These are phyloP conservation scores for Gracilinanus agilis DNA, from an alignment of 2,113 vertebrate genomes.

Conservation along the genomic window DNA sequence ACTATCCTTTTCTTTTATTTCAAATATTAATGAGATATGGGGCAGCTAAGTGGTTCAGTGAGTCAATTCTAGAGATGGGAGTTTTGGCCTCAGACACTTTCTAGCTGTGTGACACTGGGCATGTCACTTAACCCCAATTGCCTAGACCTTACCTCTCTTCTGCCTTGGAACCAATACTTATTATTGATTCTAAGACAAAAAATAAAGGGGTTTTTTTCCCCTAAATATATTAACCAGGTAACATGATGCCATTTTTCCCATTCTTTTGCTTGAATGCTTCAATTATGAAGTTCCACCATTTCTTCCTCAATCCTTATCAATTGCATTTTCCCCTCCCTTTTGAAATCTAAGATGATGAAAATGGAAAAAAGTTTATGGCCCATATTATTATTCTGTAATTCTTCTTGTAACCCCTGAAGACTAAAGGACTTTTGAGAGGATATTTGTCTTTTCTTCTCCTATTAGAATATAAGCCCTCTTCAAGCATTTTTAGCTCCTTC, in stretches of 20 bases:
- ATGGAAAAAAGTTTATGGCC: background rate
- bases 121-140: no score
- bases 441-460: background rate
- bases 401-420: background rate
- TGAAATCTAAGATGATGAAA: background rate
- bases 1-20: background rate
- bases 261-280: background rate
- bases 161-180: no score
- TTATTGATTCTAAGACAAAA: no score
- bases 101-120: no score
- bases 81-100: no score
- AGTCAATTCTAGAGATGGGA: no score
- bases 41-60: no score
- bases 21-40: background rate
- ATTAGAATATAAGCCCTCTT: background rate
- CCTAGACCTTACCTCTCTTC: no score
- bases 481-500: background rate
- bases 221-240: no score
- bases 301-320: background rate
- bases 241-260: background rate
- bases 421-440: background rate
- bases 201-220: no score
- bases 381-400: background rate
- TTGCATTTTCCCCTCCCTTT: background rate
- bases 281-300: background rate